Percentiles rank a stretch among this genome's conserved stretches.
Conservation (phyloP, 2,888 invertebrate species). For the Trachelus tabidus region DNA sequence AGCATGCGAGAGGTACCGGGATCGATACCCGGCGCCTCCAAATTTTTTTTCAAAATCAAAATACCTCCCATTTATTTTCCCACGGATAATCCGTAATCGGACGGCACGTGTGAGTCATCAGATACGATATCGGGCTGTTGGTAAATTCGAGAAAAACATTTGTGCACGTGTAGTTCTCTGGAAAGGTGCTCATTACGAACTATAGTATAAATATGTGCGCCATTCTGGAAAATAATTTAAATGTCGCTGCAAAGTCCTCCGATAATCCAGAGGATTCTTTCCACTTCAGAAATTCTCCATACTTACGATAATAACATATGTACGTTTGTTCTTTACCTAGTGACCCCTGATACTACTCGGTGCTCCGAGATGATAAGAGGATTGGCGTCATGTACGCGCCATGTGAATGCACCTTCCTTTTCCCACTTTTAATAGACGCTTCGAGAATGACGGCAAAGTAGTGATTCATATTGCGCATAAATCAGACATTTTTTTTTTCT, state of each 20-base stretch:
- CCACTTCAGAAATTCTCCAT: background rate
- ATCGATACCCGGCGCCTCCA: constrained; percentile 62
- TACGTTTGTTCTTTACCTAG: constrained; percentile 27
- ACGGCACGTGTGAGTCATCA: background rate
- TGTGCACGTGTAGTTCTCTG: background rate
- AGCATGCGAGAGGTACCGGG: constrained; percentile 64
- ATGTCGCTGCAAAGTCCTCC: background rate
- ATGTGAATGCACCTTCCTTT: background rate
- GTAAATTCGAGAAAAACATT: background rate
- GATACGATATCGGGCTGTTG: background rate
- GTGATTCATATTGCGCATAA: background rate
- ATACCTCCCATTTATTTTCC: background rate
- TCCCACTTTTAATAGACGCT: background rate
- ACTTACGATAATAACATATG: background rate
- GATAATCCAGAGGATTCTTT: background rate
- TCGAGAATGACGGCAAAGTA: background rate
- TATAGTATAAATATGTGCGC: background rate
- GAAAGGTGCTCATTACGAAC: background rate
- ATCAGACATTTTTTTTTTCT: background rate
- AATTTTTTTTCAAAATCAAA: background rate
- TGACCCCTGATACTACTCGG: constrained; percentile 38
- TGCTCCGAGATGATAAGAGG: background rate
- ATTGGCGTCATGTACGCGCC: background rate
- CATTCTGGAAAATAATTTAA: background rate
- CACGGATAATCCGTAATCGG: background rate